phyloP scores from a whole-genome alignment of 92 coral and sea anemone genomes.

The Pocillopora meandrina region DNA sequence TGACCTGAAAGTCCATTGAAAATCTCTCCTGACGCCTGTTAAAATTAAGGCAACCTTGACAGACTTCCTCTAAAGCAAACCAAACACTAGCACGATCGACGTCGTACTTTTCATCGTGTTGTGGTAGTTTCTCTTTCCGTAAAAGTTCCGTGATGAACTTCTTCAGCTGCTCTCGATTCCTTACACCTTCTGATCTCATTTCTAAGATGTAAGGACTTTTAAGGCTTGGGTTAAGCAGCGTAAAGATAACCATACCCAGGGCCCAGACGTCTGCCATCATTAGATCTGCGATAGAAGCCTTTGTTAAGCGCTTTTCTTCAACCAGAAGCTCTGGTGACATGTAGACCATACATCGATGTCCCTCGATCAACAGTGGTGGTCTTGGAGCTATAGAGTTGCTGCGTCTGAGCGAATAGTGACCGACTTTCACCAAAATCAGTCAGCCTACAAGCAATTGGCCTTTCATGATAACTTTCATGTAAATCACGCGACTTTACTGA shows the following conservation, averaged over 20 bases:
- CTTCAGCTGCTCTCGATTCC: conserved; percentile 32
- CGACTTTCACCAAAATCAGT: conserved; percentile 59
- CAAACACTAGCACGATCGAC: conserved; percentile 42
- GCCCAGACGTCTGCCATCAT: conserved; percentile 48
- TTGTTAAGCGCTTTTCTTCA: conserved; percentile 13
- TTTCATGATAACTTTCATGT: neutral
- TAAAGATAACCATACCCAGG: conserved; percentile 47
- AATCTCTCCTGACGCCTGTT: conserved; percentile 5
- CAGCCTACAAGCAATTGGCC: conserved; percentile 48
- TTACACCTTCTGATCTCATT: conserved; percentile 20
- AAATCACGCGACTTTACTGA: conserved; percentile 17
- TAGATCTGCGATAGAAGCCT: conserved; percentile 35
- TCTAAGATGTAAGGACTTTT: conserved; percentile 33
- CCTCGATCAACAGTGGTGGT: conserved; percentile 54
- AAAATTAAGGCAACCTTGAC: conserved; percentile 34
- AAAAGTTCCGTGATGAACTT: conserved; percentile 15
- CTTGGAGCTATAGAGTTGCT: conserved; percentile 32
- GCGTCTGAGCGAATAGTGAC: conserved; percentile 45
- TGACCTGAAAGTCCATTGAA: conserved; percentile 3
- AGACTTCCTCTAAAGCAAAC: conserved; percentile 39
- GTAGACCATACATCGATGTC: conserved; percentile 3
- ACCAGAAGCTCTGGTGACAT: conserved; percentile 45
- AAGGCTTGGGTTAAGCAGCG: conserved; percentile 39
- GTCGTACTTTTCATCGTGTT: conserved; percentile 17
- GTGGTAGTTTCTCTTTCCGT: conserved; percentile 31